Percentiles rank a stretch among this genome's conserved stretches.
phyloP scores from a whole-genome alignment of 2,888 invertebrate genomes.

The Diachrysia chrysitis region DNA sequence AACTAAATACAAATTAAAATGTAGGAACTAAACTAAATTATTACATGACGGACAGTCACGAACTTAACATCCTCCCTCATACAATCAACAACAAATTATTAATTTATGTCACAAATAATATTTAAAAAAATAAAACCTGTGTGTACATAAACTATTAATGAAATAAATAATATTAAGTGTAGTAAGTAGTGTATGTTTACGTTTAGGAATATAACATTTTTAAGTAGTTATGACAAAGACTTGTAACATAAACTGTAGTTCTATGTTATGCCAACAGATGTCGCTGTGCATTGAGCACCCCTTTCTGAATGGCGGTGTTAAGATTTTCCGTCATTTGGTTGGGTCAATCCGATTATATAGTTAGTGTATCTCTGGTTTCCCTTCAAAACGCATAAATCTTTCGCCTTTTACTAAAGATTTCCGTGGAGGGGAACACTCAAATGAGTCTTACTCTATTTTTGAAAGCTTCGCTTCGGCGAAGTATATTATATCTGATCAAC shows the following conservation, averaged over 20 bases:
- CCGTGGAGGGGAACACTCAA: constrained; percentile 93
- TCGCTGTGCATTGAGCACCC: neutral
- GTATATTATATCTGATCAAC: neutral
- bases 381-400: constrained; percentile 92
- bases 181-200: too few relatives aligned
- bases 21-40: too few relatives aligned
- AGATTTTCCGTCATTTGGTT: neutral
- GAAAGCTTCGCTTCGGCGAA: neutral
- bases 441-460: constrained; percentile 87
- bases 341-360: neutral
- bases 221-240: too few relatives aligned
- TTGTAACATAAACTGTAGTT: neutral
- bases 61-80: too few relatives aligned
- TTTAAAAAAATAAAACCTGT: too few relatives aligned
- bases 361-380: constrained; percentile 88
- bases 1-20: too few relatives aligned
- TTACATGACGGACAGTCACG: too few relatives aligned
- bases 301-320: neutral
- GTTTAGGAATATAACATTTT: too few relatives aligned
- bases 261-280: neutral
- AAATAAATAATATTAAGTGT: too few relatives aligned
- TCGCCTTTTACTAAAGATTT: constrained; percentile 95
- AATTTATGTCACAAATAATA: too few relatives aligned
- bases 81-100: too few relatives aligned
- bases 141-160: too few relatives aligned